These are phyloP conservation scores for Fundulus diaphanus DNA, from an alignment of 2,797 vertebrate genomes.

Conservation along the genomic window DNA sequence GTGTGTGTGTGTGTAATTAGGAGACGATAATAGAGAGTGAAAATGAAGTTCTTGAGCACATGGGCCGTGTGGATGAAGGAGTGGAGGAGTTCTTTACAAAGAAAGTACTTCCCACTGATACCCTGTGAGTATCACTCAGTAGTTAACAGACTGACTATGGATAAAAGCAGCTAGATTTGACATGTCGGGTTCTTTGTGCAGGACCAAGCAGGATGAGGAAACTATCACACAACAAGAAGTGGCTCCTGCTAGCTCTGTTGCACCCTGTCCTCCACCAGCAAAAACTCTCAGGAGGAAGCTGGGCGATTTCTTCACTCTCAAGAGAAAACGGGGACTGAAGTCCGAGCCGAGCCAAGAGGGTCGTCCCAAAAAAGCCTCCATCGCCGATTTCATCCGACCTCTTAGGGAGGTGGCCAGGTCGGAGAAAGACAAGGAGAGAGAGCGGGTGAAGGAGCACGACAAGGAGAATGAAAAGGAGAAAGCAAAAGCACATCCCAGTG, in stretches of 20 bases:
- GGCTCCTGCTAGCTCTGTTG: constrained; percentile 76
- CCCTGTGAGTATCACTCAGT: constrained; percentile 84
- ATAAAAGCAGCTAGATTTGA: constrained; percentile 13
- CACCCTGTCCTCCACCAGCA: constrained; percentile 81
- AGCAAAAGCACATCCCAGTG: constrained; percentile 60
- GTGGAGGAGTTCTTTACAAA: constrained; percentile 98
- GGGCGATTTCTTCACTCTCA: constrained; percentile 96
- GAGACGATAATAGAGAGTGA: constrained; percentile 90
- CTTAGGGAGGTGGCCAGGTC: constrained; percentile 87
- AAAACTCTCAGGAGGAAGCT: constrained; percentile 96
- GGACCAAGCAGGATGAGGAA: constrained; percentile 81
- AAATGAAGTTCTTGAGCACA: constrained; percentile 90
- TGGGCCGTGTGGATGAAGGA: constrained; percentile 92
- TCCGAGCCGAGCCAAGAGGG: constrained; percentile 76
- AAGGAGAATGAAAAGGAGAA: constrained; percentile 81
- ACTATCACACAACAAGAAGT: constrained; percentile 76
- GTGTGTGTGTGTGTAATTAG: constrained; percentile 72
- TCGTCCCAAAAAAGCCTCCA: constrained; percentile 88
- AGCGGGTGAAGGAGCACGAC: constrained; percentile 78
- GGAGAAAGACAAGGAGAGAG: constrained; percentile 84
- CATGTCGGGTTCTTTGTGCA: constrained; percentile 50
- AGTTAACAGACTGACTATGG: not conserved
- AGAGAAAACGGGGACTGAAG: constrained; percentile 87
- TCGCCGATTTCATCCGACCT: constrained; percentile 90
- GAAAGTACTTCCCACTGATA: constrained; percentile 89